Conservation (phyloP, 2,888 invertebrate species). For the Masnerella sp. region DNA sequence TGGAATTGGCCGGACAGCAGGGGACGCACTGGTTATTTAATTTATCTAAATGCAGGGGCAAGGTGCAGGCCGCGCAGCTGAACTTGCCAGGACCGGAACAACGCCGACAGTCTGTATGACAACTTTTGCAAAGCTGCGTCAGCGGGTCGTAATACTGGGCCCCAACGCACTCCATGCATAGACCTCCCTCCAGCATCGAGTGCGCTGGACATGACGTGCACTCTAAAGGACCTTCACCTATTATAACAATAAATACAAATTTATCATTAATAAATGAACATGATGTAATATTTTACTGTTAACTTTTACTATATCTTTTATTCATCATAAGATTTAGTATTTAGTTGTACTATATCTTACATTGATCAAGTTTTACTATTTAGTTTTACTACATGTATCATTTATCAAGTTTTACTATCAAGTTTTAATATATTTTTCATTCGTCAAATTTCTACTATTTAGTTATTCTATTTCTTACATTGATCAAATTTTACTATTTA, state of each 20-base stretch:
- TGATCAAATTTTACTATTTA: too few relatives aligned
- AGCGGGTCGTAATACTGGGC: slow-evolving; percentile 85
- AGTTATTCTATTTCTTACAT: too few relatives aligned
- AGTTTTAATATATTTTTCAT: too few relatives aligned
- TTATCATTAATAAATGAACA: too few relatives aligned
- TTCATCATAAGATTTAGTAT: too few relatives aligned
- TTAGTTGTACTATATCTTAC: too few relatives aligned
- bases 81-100: slow-evolving; percentile 85
- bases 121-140: slow-evolving; percentile 84
- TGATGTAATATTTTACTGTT: too few relatives aligned
- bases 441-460: too few relatives aligned
- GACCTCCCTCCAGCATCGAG: slow-evolving; percentile 85
- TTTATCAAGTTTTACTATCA: too few relatives aligned
- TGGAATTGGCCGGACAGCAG: slow-evolving; percentile 82
- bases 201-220: slow-evolving; percentile 86
- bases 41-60: slow-evolving; percentile 83
- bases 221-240: slow-evolving; percentile 85
- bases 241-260: slow-evolving; percentile 27
- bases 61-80: slow-evolving; percentile 83
- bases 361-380: too few relatives aligned
- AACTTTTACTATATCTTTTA: too few relatives aligned
- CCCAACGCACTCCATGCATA: slow-evolving; percentile 87
- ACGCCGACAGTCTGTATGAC: slow-evolving; percentile 83
- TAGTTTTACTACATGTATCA: too few relatives aligned
- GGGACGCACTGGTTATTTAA: slow-evolving; percentile 87